phyloP scores from a whole-genome alignment of 2,113 vertebrate genomes.

The Cisticola juncidis region DNA sequence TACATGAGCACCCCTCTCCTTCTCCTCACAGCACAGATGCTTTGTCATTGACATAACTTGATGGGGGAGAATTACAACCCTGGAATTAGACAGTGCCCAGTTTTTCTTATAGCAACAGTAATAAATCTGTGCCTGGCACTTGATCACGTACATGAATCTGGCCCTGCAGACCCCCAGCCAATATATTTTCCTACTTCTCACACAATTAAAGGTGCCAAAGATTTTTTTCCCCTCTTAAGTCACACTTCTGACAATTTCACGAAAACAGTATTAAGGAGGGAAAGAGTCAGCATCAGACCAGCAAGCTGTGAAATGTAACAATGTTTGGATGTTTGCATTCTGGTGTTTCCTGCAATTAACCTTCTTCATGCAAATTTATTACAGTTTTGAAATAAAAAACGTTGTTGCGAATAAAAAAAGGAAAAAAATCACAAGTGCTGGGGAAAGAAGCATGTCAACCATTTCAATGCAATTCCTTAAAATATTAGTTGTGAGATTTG shows the following conservation, averaged over 20 bases:
- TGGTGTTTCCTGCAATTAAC: not conserved
- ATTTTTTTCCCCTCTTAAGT: not conserved
- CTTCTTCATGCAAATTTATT: slow-evolving; percentile 23
- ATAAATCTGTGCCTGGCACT: slow-evolving; percentile 27
- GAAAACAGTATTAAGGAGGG: not conserved
- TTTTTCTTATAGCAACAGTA: not conserved
- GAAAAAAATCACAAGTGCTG: not conserved
- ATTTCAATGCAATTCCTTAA: not conserved
- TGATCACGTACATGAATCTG: not conserved
- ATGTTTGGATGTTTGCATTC: not conserved
- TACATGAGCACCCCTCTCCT: not conserved
- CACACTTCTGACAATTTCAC: slow-evolving; percentile 23
- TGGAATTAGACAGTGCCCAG: rapidly evolving
- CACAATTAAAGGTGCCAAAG: slow-evolving; percentile 22
- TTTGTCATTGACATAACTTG: not conserved
- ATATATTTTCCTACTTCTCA: slow-evolving; percentile 6
- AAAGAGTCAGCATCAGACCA: not conserved
- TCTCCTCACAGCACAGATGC: not conserved
- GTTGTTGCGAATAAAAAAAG: not conserved
- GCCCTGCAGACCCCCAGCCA: not conserved
- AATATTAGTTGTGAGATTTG: not conserved
- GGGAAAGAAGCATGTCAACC: not conserved
- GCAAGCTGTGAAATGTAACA: not conserved
- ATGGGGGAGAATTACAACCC: not conserved
- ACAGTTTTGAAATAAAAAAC: not conserved